Evolutionary conservation across 1,140 invertebrate species (phyloP).

Genomic region (Atta colombica): DNA sequence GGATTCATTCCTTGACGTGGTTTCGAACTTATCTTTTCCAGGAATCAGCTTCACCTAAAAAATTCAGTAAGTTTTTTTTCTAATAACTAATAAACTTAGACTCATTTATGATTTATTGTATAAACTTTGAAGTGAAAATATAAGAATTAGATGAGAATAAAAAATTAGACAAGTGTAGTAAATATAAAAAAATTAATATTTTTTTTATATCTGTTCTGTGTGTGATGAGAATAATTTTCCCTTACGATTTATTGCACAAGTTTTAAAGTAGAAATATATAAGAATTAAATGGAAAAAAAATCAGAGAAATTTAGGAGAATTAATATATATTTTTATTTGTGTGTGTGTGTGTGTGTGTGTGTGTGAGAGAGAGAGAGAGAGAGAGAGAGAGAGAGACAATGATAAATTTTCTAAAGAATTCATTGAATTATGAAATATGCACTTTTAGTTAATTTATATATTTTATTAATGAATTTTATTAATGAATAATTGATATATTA

Average conservation of each 20-base stretch:
- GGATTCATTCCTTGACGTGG: constrained; percentile 90
- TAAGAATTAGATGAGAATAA: neutral
- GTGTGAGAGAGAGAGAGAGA: no score
- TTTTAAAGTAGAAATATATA: no score
- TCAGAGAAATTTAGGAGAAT: neutral
- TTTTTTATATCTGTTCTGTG: neutral
- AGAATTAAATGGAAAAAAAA: no score
- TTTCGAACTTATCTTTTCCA: constrained; percentile 91
- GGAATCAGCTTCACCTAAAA: constrained; percentile 91
- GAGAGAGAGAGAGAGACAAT: no score
- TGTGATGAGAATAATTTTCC: neutral
- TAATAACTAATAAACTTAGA: neutral
- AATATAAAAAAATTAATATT: neutral
- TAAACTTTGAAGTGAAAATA: neutral
- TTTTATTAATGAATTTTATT: neutral
- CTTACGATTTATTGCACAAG: no score
- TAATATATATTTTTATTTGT: neutral
- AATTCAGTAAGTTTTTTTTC: constrained; percentile 69
- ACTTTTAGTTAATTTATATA: neutral
- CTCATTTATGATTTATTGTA: neutral
- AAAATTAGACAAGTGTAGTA: neutral
- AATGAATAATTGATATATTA: neutral
- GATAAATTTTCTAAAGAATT: neutral
- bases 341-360: no score
- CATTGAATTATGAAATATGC: neutral